Evolutionary conservation across 2,797 vertebrate genomes (phyloP).

Genomic region (Melanogrammus aeglefinus): DNA sequence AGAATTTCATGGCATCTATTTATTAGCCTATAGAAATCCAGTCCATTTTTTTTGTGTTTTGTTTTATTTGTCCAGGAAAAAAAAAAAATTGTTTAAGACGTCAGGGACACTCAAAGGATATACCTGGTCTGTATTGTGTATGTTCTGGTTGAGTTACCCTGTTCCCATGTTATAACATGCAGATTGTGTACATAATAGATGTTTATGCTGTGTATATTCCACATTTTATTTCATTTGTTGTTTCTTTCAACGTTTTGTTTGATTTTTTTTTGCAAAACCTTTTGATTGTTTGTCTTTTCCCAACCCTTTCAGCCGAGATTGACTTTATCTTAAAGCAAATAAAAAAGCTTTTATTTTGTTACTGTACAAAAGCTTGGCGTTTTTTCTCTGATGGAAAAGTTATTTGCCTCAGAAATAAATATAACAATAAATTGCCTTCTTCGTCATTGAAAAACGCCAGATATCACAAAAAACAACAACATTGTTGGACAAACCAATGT

Average conservation of each 20-base stretch:
- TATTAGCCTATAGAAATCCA: neutral
- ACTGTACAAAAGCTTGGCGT: slow-evolving; percentile 45
- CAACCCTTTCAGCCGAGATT: slow-evolving; percentile 37
- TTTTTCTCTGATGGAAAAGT: slow-evolving; percentile 36
- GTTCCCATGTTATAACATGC: slow-evolving; percentile 47
- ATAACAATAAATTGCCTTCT: slow-evolving; percentile 32
- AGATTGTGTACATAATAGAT: slow-evolving; percentile 47
- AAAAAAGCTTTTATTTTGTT: slow-evolving; percentile 44
- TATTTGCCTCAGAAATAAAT: slow-evolving; percentile 50
- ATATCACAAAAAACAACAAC: neutral
- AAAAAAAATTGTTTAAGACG: slow-evolving; percentile 29
- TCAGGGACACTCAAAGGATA: slow-evolving; percentile 17
- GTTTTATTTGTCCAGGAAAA: slow-evolving; percentile 33
- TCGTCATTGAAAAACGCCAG: slow-evolving; percentile 25
- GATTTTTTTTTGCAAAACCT: neutral
- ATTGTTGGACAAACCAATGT: neutral
- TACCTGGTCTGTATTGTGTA: slow-evolving; percentile 49
- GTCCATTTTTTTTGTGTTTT: neutral
- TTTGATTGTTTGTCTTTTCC: slow-evolving; percentile 40
- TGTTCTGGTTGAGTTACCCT: slow-evolving; percentile 32
- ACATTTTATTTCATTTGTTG: slow-evolving; percentile 49
- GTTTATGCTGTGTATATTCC: slow-evolving; percentile 62
- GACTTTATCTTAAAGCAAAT: slow-evolving; percentile 47
- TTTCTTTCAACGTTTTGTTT: neutral
- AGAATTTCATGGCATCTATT: neutral